Evolutionary conservation across 2,888 invertebrate species (phyloP), one percentile per base, ranked within the genome.

Genomic region (Synanthedon vespiformis): DNA sequence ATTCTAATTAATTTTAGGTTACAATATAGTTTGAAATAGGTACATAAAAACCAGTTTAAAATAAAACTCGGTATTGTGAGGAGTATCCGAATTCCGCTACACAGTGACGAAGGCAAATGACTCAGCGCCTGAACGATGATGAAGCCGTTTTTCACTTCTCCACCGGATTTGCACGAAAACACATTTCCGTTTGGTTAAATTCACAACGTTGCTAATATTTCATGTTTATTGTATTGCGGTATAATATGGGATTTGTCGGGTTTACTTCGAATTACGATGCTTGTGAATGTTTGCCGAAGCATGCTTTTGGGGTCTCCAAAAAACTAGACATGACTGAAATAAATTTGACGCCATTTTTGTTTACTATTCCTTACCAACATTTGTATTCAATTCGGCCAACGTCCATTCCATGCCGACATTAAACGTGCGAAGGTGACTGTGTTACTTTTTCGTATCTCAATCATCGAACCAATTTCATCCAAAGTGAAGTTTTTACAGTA

Each of bases 141-240:
- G 16, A 56, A 58, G 59, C 63, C 62, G 57, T 67, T 65, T 66
- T 67, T 65, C 65, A 63, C 61, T 58, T 55, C 58, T 55, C 58
- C 53, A 51, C 40, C 55, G 56, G 61, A 60, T 58, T 61, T 56
- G 51, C 53, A 53, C 54, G 55, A 55, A 60, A 62, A 56, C 57
- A 56, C 51, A 61, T 61, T 63, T 61, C 58, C 58, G 57, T 55
- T 60, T 55, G 58, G 54, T 58, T 59, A 59, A 62, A 63, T 63
- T 53, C 50, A 53, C 52, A 49, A 44, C 47, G 40, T 40, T 11
- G 16, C 40, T 12, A 40, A 55, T 55, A 51, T 51, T 54, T 52
- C 54, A 54, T 40, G 54, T 52, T 54, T 50, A 54, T 54, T 52
- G 52, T 54, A 54, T 52, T 50, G 52, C 48, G 50, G 40, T n/a